Base-by-base conservation (phyloP, 2,113 vertebrate genomes). In the Glaucomys volans region DNA sequence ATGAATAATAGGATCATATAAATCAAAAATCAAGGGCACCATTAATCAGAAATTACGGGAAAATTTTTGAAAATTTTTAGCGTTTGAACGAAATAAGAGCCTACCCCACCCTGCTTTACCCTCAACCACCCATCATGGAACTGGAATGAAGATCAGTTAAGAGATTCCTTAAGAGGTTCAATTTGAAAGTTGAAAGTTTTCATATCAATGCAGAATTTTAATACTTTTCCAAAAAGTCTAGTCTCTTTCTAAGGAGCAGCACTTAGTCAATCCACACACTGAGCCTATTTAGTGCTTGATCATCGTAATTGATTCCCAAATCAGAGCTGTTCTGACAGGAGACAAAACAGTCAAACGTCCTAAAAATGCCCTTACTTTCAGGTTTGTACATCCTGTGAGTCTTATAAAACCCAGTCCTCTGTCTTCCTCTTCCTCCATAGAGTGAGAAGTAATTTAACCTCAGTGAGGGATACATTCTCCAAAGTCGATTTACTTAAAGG, bases 21-120 rank as follows among this genome's bases (percentile, higher is more conserved):
- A 96, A 98, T 98, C 97, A 97, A 97, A 97, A 97, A 97, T 97
- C 95, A 95, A 95, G 95, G 26, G 57, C 88, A 57, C 37, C 87
- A 97, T 97, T 97, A 97, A 97, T 97, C 95, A 98, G 94, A 97
- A 93, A 97, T 95, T 80, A 75, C 26, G 94, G 10, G 42, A 52
- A 85, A 80, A 91, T 74, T 40, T 67, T 35, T 44, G 26, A 47
- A 95, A 92, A 93, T 77, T 89, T 87, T 90, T 64, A 82, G 77
- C 22, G 30, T 95, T 85, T 94, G 30, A 81, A 17, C 35, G 30
- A 91, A 94, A 57, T 59, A 69, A 72, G 40, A 72, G 83, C 81
- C 54, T 6, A 57, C 54, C 8, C 54, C 4, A 16, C 52, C 20
- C 47, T 18, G 28, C 59, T 62, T 22, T 24, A 24, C 16, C 12